Base-by-base conservation (phyloP, 2,888 invertebrate species). In the Endotricha flammealis region DNA sequence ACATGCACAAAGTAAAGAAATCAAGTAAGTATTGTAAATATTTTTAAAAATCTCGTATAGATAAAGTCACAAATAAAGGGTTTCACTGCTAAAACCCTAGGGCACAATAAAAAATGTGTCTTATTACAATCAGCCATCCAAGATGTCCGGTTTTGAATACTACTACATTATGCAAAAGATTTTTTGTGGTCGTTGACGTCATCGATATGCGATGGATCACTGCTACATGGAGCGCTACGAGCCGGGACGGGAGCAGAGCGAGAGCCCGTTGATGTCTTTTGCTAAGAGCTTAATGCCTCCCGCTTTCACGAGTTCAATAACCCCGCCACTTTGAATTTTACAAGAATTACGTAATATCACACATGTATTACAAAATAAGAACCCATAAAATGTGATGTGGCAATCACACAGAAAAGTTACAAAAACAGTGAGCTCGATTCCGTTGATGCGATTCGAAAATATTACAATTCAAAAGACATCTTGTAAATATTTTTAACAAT, bases 211-310 rank as follows among this genome's bases (percentile, higher is more conserved):
- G 41, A 38, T 36, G 39, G 39, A 43, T 36, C 41, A 39, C 36
- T 32, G 41, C 42, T 42, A 48, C 39, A 35, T 33, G 35, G 41
- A 29, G 40, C 39, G 34, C 14, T 12, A n/a, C 32, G 23, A 12
- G 30, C 44, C 38, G 48, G 52, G 42, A 47, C 49, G 51, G 53
- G 49, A 57, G 55, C 41, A 52, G 48, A 44, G 42, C 55, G 61
- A 48, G 66, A 63, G 63, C 74, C 54, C 83, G 80, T 78, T 80
- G 80, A 82, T 77, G 83, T 82, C 83, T 83, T 83, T 81, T 76
- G 57, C 78, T 76, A 56, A 64, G 66, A 71, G 60, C 57, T 64
- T 61, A 64, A 62, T 60, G 64, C 53, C 59, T 60, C 63, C 63
- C 65, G 64, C 69, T 71, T 70, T 71, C 67, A 69, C 59, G 64